Percentiles rank a stretch among this genome's conserved stretches.
These are phyloP conservation scores for Zaprionus camerounensis DNA, from an alignment of 1,140 invertebrate genomes.

Conservation along the genomic window DNA sequence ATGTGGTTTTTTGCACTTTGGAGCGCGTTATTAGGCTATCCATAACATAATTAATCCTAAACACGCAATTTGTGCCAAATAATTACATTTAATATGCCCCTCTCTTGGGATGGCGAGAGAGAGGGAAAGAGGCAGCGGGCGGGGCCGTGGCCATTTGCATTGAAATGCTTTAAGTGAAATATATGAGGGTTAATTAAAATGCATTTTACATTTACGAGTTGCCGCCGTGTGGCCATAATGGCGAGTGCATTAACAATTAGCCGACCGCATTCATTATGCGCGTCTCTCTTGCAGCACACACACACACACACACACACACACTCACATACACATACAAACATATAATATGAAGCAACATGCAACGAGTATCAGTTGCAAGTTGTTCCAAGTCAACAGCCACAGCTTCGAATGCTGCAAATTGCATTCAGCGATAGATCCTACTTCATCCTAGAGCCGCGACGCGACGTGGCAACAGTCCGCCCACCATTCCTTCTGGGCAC, in stretches of 20 bases:
- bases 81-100: constrained; percentile 76
- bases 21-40: constrained; percentile 73
- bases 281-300: constrained; percentile 12
- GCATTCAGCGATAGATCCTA: constrained; percentile 18
- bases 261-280: constrained; percentile 74
- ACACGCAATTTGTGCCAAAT: constrained; percentile 81
- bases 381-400: constrained; percentile 18
- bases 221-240: constrained; percentile 64
- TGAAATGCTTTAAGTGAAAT: constrained; percentile 80
- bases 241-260: constrained; percentile 82
- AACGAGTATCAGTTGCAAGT: constrained; percentile 26
- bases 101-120: too few relatives aligned
- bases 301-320: background rate
- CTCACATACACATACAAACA: background rate
- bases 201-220: constrained; percentile 73
- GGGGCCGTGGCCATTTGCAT: constrained; percentile 56
- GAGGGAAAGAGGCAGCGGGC: background rate
- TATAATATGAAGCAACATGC: constrained; percentile 21
- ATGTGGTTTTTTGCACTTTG: constrained; percentile 73
- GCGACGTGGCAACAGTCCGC: constrained; percentile 34
- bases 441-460: constrained; percentile 47
- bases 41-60: constrained; percentile 82
- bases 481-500: constrained; percentile 61
- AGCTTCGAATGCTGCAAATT: constrained; percentile 32
- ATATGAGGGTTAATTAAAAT: constrained; percentile 79